Conservation (phyloP, 2,888 invertebrate genomes). For the Herminia tarsipennalis region DNA sequence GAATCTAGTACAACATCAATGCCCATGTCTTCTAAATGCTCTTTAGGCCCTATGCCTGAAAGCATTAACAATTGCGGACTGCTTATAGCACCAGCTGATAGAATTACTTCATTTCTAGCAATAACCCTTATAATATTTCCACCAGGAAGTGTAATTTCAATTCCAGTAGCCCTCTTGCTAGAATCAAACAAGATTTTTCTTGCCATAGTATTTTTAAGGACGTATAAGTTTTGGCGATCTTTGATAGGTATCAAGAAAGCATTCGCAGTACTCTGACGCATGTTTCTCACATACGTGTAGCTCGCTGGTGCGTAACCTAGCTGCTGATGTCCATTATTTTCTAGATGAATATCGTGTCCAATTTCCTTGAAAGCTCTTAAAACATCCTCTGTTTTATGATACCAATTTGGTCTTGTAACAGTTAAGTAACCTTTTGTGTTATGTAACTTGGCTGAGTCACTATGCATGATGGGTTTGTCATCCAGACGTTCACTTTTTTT, state of each 20-base stretch:
- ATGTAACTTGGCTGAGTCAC: conserved; percentile 59
- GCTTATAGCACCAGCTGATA: conserved; percentile 63
- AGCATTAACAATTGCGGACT: conserved; percentile 65
- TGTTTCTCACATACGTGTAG: conserved; percentile 43
- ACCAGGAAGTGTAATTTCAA: conserved; percentile 48
- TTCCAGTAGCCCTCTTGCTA: conserved; percentile 48
- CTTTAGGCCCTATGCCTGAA: conserved; percentile 63
- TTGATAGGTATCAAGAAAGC: conserved; percentile 54
- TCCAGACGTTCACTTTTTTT: conserved; percentile 55
- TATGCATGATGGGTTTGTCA: conserved; percentile 31
- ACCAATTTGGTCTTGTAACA: conserved; percentile 55
- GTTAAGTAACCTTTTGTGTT: conserved; percentile 49
- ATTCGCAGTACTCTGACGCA: conserved; percentile 55
- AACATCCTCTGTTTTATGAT: conserved; percentile 60
- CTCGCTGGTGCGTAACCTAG: conserved; percentile 53
- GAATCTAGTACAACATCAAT: conserved; percentile 51
- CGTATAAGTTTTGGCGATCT: conserved; percentile 53
- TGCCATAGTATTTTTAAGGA: conserved; percentile 55
- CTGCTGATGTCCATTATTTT: conserved; percentile 55
- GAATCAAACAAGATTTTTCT: conserved; percentile 54
- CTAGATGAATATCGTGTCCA: conserved; percentile 51
- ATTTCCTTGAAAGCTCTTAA: conserved; percentile 54
- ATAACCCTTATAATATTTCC: conserved; percentile 35
- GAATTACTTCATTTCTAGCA: conserved; percentile 56
- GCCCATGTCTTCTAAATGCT: conserved; percentile 51